phyloP scores from a whole-genome alignment of 2,797 vertebrate genomes.

The Podarcis siculus region DNA sequence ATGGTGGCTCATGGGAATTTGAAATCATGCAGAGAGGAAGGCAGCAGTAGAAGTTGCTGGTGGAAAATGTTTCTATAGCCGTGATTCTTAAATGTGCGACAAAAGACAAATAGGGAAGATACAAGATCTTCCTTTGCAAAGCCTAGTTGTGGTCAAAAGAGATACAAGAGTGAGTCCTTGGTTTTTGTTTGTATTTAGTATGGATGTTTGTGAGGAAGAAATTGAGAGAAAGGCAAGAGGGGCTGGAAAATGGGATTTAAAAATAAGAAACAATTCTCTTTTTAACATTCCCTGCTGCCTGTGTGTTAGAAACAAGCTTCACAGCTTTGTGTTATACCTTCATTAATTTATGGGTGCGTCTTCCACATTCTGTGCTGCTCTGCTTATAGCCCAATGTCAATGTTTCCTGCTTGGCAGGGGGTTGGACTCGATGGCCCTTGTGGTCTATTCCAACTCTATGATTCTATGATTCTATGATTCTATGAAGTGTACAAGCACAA shows the following conservation, averaged over 20 bases:
- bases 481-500: background rate
- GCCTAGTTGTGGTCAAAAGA: background rate
- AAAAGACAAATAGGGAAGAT: background rate
- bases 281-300: background rate
- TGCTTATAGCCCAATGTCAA: background rate
- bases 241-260: background rate
- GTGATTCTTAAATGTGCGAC: background rate
- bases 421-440: no score
- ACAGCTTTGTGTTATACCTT: background rate
- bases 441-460: no score
- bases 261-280: no score
- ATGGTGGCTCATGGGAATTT: background rate
- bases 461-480: no score
- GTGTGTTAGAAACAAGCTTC: background rate
- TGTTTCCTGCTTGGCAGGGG: no score
- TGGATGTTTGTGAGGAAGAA: background rate
- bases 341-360: background rate
- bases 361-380: background rate
- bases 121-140: background rate
- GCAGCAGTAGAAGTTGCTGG: background rate
- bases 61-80: background rate
- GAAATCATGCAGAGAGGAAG: background rate
- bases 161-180: background rate
- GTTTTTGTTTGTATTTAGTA: background rate
- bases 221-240: no score